These are phyloP conservation scores for Montipora capitata DNA, from an alignment of 92 coral and sea anemone species.

Conservation along the genomic window DNA sequence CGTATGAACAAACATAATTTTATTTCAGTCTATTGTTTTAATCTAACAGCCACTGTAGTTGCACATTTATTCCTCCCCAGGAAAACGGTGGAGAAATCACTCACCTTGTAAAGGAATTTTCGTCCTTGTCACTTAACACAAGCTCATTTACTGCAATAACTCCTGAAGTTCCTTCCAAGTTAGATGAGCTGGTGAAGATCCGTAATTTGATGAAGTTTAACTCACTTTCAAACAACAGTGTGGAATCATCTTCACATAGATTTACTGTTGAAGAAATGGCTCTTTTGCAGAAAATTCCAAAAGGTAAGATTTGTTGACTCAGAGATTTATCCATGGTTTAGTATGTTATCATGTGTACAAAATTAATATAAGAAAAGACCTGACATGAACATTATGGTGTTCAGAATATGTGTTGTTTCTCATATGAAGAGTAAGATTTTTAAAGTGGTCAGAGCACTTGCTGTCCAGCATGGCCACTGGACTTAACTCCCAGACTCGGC, in stretches of 20 bases:
- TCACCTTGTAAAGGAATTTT: conserved; percentile 7
- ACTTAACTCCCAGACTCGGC: no score
- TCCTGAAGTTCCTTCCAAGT: neutral
- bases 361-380: no score
- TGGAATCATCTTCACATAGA: neutral
- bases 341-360: neutral
- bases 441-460: no score
- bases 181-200: conserved; percentile 2
- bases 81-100: conserved; percentile 3
- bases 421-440: no score
- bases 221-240: neutral
- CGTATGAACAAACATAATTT: no score
- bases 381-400: no score
- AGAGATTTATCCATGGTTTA: neutral
- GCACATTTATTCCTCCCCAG: neutral
- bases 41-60: no score
- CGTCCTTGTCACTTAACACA: conserved; percentile 10
- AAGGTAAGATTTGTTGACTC: neutral
- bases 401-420: no score
- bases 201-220: conserved; percentile 40
- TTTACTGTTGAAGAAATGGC: conserved; percentile 32
- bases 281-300: conserved; percentile 38
- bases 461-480: no score
- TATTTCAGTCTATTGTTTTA: no score
- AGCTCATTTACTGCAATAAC: neutral